Evolutionary conservation across 2,113 vertebrate species (phyloP), one percentile per base, ranked within the genome.

Genomic region (Pseudorhombus dupliciocellatus): DNA sequence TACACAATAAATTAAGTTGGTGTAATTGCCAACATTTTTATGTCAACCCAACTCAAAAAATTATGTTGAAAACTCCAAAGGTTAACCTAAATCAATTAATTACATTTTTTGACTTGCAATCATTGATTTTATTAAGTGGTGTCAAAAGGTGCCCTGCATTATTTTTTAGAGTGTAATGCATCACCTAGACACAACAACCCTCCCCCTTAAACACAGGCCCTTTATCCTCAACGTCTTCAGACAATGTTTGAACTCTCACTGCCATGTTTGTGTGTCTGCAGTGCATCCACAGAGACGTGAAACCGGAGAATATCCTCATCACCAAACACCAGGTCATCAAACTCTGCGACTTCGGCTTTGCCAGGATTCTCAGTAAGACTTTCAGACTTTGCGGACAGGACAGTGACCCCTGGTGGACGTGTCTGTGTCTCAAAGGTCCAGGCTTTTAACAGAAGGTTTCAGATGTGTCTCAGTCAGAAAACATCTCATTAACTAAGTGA

Each of bases 221-320:
- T 57, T 53, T 55, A 44, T 46, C 22, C 4, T 56, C 52, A 10
- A 10, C 46, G 14, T 42, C 40, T 15, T 2, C 40, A 9, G 40
- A 15, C 40, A 2, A 44, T 37, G 34, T 37, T 37, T 37, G 12
- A 37, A 12, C 9, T 37, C 34, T 11, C 46, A n/a, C 20, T 2
- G 20, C 9, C 6, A 21, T 30, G 1, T 16, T 0, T 73, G 2
- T 69, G 40, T 60, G 4, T 12, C 46, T 74, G 37, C 91, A 98
- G 97, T 98, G 97, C 86, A 99, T 99, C 68, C 97, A 98, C 81
- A 88, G 97, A 70, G 97, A 99, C 53, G 96, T 99, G 21, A 99
- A 98, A 82, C 97, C 97, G 1, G 97, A 98, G 81, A 99, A 98
- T 67, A 99, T 98, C 67, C 95, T 98, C 77, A 95, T 98, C 88